A percentile compares a stretch with the other conserved stretches of the same genome.
Evolutionary conservation across 2,888 invertebrate genomes (phyloP).

Genomic region (Hypomecis atomaria): DNA sequence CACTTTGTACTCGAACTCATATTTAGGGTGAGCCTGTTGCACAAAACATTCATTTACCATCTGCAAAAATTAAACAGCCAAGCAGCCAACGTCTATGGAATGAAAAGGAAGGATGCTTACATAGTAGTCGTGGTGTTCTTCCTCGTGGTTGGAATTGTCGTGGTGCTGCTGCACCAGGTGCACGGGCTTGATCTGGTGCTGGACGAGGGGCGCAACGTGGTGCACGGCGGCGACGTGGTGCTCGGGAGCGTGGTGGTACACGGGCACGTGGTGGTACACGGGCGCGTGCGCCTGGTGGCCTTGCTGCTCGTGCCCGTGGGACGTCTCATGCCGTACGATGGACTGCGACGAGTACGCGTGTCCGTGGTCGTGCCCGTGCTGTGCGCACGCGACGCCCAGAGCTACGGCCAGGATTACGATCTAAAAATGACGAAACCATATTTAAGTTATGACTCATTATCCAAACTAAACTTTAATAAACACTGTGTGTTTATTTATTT

Average conservation of each 20-base stretch:
- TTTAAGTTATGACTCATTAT: not conserved
- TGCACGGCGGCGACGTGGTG: slow-evolving; percentile 40
- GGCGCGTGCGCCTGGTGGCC: slow-evolving; percentile 29
- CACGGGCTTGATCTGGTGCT: slow-evolving; percentile 32
- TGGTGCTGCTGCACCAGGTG: slow-evolving; percentile 38
- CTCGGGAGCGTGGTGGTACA: slow-evolving; percentile 30
- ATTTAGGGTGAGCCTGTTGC: slow-evolving; percentile 16
- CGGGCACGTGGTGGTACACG: slow-evolving; percentile 34
- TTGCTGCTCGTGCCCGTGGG: slow-evolving; percentile 36
- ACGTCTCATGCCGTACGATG: slow-evolving; percentile 49
- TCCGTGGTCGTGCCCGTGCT: slow-evolving; percentile 51
- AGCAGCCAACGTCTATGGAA: too few relatives aligned
- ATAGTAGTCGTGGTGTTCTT: slow-evolving; percentile 51
- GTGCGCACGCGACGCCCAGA: slow-evolving; percentile 50
- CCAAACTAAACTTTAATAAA: too few relatives aligned
- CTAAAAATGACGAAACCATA: slow-evolving; percentile 17
- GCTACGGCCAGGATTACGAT: slow-evolving; percentile 45
- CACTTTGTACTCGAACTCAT: slow-evolving; percentile 22
- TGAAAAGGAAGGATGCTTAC: too few relatives aligned
- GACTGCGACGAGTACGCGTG: slow-evolving; percentile 55
- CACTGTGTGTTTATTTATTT: too few relatives aligned
- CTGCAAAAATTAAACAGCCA: too few relatives aligned
- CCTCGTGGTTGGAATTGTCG: slow-evolving; percentile 36
- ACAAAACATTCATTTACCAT: not conserved
- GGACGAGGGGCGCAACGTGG: slow-evolving; percentile 24